Evolutionary conservation across 1,140 invertebrate species (phyloP), one percentile per base, ranked within the genome.

Genomic region (Drosophila nigrodunni): DNA sequence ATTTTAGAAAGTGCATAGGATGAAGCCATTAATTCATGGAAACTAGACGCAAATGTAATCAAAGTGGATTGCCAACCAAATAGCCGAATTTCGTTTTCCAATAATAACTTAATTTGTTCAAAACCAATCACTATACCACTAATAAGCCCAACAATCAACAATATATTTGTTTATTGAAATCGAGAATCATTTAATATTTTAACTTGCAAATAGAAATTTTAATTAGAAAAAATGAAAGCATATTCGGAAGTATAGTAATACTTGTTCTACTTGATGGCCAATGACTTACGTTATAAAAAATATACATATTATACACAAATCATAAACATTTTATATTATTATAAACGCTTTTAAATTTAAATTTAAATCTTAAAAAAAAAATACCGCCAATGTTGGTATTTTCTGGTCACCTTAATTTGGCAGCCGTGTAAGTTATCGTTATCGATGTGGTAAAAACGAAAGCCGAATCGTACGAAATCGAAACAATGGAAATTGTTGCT

Each of bases 61-160:
- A 13, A 13, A 55, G 54, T 15, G 30, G 62, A 68, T 71, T 49
- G 39, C 37, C 62, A 71, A 64, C 71, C 37, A 61, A 76, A 88
- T 88, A 87, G 83, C 80, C 69, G 77, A 87, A 83, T 88, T 88
- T 74, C 55, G 83, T 88, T 87, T 88, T 87, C 72, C 79, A 75
- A 72, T 74, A 61, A 62, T 52, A 71, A 47, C 43, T 52, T 82
- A 71, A 87, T 35, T 82, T 78, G 66, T 21, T 34, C 21, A 25
- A 67, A 50, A 61, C 6, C 21, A 60, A 30, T 66, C 55, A 58
- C 71, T 61, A 58, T 76, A 83, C 35, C 61, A 39, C 57, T 74
- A 77, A 86, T 74, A 77, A 80, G 82, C 66, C 66, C 47, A 52
- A 60, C 58, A 77, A 68, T 64, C 80, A 76, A 67, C 76, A 79